Base-by-base conservation (phyloP, 2,113 vertebrate genomes). In the Candoia aspera region DNA sequence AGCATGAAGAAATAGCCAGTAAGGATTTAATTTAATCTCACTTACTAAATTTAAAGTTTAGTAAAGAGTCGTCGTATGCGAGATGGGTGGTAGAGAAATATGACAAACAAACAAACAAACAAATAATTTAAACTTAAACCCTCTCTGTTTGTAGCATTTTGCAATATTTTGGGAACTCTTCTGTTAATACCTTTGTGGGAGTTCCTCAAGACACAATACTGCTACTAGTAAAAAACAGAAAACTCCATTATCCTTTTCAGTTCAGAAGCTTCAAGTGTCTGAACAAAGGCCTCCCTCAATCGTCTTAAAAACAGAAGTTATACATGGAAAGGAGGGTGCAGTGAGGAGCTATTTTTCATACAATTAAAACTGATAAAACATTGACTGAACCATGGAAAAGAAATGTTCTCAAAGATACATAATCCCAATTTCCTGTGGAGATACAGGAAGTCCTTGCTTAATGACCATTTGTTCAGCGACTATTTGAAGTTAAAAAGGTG, bases 41-140 rank as follows among this genome's bases (percentile, higher is more conserved):
- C 4, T 55, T 83, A 58, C n/a, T 83, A 83, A 90, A 90, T 90
- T n/a, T 84, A 49, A n/a, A n/a, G n/a, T n/a, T n/a, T n/a, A n/a
- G n/a, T n/a, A n/a, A n/a, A n/a, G n/a, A n/a, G n/a, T n/a, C n/a
- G n/a, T n/a, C n/a, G n/a, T n/a, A n/a, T n/a, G n/a, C n/a, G n/a
- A n/a, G n/a, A n/a, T n/a, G n/a, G n/a, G n/a, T n/a, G n/a, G n/a
- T n/a, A n/a, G n/a, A n/a, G n/a, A n/a, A n/a, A n/a, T n/a, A n/a
- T n/a, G n/a, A n/a, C n/a, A n/a, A n/a, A n/a, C n/a, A n/a, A n/a
- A n/a, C n/a, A n/a, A n/a, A n/a, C n/a, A n/a, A n/a, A n/a, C n/a
- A n/a, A 19, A 84, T 84, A 58, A 6, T 37, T 54, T 79, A 19
- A 79, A 0, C 8, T 79, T 42, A 79, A 42, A 6, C 15, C 3